phyloP scores from a whole-genome alignment of 2,888 invertebrate genomes.

The Catonia carolina region DNA sequence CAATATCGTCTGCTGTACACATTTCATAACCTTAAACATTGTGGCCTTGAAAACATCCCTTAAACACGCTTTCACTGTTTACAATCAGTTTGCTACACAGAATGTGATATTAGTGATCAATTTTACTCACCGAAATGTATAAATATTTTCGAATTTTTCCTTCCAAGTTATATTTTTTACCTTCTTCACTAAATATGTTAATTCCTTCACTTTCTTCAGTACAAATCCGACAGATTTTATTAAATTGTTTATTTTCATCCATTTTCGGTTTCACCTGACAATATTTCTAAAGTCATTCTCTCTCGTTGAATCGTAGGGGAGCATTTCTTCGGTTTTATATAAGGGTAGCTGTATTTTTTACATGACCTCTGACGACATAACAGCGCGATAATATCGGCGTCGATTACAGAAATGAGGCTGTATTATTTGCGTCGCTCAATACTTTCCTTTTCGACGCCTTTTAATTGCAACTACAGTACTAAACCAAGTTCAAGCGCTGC shows the following conservation, averaged over 20 bases:
- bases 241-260: constrained; percentile 20
- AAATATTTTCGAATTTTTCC: constrained; percentile 62
- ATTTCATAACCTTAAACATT: too few relatives aligned
- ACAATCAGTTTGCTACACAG: neutral
- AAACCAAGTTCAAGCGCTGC: too few relatives aligned
- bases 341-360: constrained; percentile 12
- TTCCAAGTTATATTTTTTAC: constrained; percentile 55
- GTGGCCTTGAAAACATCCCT: too few relatives aligned
- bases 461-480: too few relatives aligned
- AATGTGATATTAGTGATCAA: too few relatives aligned
- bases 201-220: constrained; percentile 52
- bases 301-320: neutral
- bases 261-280: constrained; percentile 11
- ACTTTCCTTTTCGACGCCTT: constrained; percentile 18
- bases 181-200: constrained; percentile 59
- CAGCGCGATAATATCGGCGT: constrained; percentile 20
- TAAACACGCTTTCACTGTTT: too few relatives aligned
- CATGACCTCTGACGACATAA: constrained; percentile 20
- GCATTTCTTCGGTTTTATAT: neutral
- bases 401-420: constrained; percentile 24
- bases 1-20: too few relatives aligned
- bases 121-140: constrained; percentile 54
- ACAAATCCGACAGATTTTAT: constrained; percentile 56
- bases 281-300: constrained; percentile 5
- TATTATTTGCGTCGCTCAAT: constrained; percentile 27